These are phyloP conservation scores for Diarsia brunnea DNA, from an alignment of 2,888 invertebrate species.

Conservation along the genomic window DNA sequence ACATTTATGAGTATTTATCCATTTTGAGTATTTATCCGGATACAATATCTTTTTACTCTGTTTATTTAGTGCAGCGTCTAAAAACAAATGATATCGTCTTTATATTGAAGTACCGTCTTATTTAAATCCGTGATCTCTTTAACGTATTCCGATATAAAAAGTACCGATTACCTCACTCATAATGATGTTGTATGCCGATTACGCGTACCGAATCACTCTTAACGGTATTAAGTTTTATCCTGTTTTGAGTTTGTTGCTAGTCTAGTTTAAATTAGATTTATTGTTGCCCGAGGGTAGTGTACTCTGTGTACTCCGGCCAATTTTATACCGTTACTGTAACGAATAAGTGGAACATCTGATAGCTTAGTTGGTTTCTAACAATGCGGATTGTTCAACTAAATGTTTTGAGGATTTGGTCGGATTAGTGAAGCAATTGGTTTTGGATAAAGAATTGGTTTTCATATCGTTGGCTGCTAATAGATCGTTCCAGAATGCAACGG, in stretches of 20 bases:
- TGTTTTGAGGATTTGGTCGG: background rate
- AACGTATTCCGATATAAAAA: slow-evolving; percentile 24
- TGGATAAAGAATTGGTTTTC: background rate
- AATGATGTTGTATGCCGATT: slow-evolving; percentile 36
- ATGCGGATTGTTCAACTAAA: slow-evolving; percentile 35
- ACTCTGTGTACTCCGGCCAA: slow-evolving; percentile 20
- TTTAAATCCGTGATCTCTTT: slow-evolving; percentile 11
- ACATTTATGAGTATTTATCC: too few relatives aligned
- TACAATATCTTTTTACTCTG: too few relatives aligned
- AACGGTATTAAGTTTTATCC: slow-evolving; percentile 54
- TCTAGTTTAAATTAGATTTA: slow-evolving; percentile 56
- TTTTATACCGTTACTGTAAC: slow-evolving; percentile 56
- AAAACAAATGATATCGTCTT: background rate
- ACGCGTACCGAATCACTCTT: slow-evolving; percentile 44
- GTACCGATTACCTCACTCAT: slow-evolving; percentile 29
- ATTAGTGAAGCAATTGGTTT: slow-evolving; percentile 5
- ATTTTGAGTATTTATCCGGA: too few relatives aligned
- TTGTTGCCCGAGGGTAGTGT: slow-evolving; percentile 43
- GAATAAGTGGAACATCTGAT: slow-evolving; percentile 55
- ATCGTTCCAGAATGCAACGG: background rate
- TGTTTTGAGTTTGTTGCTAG: slow-evolving; percentile 31
- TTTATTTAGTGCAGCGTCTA: background rate
- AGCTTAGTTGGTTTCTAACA: slow-evolving; percentile 34
- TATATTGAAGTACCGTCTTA: background rate
- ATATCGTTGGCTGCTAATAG: background rate